Conservation (phyloP, 1,140 invertebrate species). For the Eriosoma lanigerum region DNA sequence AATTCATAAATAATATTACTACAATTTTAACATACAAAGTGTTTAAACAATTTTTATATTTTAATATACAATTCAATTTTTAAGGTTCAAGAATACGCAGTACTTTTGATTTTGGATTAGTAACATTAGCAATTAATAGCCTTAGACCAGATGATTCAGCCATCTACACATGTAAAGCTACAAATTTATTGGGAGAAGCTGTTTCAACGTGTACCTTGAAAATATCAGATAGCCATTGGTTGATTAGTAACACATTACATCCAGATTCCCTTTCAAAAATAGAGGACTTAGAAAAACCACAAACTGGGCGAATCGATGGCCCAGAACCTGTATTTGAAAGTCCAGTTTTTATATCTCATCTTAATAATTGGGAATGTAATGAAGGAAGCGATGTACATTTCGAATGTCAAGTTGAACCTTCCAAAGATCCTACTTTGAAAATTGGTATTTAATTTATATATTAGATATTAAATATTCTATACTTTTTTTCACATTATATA, state of each 20-base stretch:
- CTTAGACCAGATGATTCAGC: constrained; percentile 85
- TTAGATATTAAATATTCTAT: background rate
- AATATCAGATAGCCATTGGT: constrained; percentile 80
- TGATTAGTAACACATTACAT: constrained; percentile 84
- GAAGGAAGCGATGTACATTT: constrained; percentile 92
- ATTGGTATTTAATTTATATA: constrained; percentile 61
- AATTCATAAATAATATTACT: background rate
- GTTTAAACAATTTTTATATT: background rate
- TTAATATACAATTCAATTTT: constrained; percentile 52
- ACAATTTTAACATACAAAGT: background rate
- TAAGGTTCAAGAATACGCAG: constrained; percentile 74
- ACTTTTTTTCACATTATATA: background rate
- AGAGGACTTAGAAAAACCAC: constrained; percentile 80
- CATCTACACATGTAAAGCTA: constrained; percentile 92
- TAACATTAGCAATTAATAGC: constrained; percentile 85
- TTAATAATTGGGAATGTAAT: constrained; percentile 85
- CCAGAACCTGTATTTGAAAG: constrained; percentile 78
- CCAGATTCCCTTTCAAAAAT: constrained; percentile 87
- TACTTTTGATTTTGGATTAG: constrained; percentile 92
- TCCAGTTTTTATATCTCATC: constrained; percentile 85
- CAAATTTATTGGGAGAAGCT: constrained; percentile 85
- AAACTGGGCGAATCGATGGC: constrained; percentile 64
- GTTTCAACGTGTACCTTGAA: constrained; percentile 88
- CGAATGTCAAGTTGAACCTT: constrained; percentile 90
- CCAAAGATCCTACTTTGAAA: constrained; percentile 90